These are phyloP conservation scores for Globia sparganii DNA, from an alignment of 2,888 invertebrate species.

Conservation along the genomic window DNA sequence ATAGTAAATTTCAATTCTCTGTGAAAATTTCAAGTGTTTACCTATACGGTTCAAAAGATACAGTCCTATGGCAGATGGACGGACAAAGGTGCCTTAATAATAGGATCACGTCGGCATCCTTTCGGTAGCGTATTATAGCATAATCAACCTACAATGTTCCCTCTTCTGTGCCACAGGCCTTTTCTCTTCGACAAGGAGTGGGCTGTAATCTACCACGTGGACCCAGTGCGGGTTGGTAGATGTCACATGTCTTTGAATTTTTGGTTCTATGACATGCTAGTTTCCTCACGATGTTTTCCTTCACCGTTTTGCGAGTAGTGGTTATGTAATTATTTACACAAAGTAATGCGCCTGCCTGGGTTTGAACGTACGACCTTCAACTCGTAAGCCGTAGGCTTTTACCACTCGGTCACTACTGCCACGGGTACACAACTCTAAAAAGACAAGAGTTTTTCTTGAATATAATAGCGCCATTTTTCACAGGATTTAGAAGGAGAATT, in stretches of 20 bases:
- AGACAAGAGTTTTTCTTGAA: conserved; percentile 36
- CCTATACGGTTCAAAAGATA: not conserved
- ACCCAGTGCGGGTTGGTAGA: not conserved
- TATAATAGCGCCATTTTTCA: conserved; percentile 66
- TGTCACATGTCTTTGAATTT: not conserved
- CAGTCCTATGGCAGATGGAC: not conserved
- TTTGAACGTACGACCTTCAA: not conserved
- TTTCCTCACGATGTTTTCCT: no score
- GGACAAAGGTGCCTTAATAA: not conserved
- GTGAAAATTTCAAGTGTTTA: not conserved
- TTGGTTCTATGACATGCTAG: not conserved
- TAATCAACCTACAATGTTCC: no score
- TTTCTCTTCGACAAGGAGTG: not conserved
- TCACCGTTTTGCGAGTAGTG: not conserved
- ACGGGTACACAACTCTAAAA: not conserved
- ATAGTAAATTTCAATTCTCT: no score
- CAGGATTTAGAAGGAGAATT: conserved; percentile 57
- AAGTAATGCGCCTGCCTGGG: not conserved
- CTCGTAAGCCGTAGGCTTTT: not conserved
- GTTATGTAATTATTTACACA: no score
- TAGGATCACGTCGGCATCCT: not conserved
- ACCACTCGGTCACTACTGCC: not conserved
- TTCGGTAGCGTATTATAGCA: no score
- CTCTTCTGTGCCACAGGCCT: no score
- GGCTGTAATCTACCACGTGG: not conserved